phyloP scores from a whole-genome alignment of 2,113 vertebrate genomes.

The Psilopogon haemacephalus region DNA sequence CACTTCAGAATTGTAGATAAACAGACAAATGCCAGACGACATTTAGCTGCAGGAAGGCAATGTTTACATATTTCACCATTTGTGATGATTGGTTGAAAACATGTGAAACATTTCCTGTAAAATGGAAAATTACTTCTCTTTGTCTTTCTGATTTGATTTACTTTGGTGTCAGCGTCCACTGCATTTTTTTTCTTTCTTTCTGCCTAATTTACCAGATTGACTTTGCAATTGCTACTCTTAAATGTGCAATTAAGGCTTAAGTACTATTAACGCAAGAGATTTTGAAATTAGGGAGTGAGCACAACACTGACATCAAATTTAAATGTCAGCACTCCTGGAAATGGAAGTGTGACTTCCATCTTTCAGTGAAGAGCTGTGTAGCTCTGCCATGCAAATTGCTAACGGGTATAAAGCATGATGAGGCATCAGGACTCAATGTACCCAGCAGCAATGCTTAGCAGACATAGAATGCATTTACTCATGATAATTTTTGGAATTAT shows the following conservation, averaged over 20 bases:
- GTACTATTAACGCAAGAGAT: neutral
- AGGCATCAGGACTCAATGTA: neutral
- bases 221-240: slow-evolving; percentile 33
- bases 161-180: neutral
- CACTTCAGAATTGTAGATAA: neutral
- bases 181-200: neutral
- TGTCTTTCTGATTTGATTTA: neutral
- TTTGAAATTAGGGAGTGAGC: neutral
- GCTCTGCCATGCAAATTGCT: neutral
- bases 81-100: neutral
- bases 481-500: neutral
- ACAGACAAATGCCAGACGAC: neutral
- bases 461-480: slow-evolving; percentile 13
- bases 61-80: neutral
- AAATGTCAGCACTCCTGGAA: neutral
- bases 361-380: neutral
- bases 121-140: neutral
- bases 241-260: slow-evolving; percentile 46
- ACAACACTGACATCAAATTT: neutral
- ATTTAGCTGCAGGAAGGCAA: neutral
- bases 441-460: neutral
- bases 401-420: neutral
- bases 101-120: neutral
- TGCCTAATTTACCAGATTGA: neutral
- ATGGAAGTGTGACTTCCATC: neutral